Evolutionary conservation across 2,888 invertebrate genomes (phyloP).

Genomic region (Erannis defoliaria): DNA sequence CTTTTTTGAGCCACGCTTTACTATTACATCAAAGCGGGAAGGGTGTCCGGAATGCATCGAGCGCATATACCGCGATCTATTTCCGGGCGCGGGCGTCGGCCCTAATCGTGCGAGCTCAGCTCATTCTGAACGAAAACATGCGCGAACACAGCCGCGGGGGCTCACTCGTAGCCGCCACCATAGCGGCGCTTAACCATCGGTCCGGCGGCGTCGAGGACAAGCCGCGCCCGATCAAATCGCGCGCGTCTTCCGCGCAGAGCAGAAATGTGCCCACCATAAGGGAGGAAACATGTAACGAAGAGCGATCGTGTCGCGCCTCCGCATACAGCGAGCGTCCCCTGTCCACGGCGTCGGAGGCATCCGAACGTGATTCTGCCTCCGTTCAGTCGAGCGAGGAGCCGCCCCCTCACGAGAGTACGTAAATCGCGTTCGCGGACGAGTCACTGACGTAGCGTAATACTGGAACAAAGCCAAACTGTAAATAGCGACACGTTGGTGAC

Average conservation of each 20-base stretch:
- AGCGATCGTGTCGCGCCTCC: conserved; percentile 68
- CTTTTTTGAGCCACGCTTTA: conserved; percentile 48
- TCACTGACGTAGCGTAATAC: conserved; percentile 79
- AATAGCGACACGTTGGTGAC: conserved; percentile 83
- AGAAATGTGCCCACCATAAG: conserved; percentile 63
- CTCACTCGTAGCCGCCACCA: conserved; percentile 88
- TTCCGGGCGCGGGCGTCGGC: conserved; percentile 82
- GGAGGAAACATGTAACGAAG: conserved; percentile 63
- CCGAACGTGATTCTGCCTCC: conserved; percentile 81
- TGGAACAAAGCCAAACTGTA: conserved; percentile 84
- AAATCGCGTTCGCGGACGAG: conserved; percentile 75
- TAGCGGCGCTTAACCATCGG: conserved; percentile 80
- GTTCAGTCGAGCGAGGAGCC: conserved; percentile 84
- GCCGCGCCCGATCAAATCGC: conserved; percentile 67
- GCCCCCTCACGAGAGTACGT: conserved; percentile 83
- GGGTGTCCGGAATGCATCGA: conserved; percentile 78
- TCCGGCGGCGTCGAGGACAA: conserved; percentile 71
- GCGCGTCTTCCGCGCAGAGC: conserved; percentile 61
- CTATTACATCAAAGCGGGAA: conserved; percentile 73
- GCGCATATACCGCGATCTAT: conserved; percentile 79
- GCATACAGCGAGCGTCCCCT: conserved; percentile 78
- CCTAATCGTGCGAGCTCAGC: conserved; percentile 76
- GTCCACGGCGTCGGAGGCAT: conserved; percentile 81
- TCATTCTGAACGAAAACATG: conserved; percentile 84
- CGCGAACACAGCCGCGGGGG: conserved; percentile 85